phyloP scores from a whole-genome alignment of 2,797 vertebrate species.

The Emydoidea blandingii region DNA sequence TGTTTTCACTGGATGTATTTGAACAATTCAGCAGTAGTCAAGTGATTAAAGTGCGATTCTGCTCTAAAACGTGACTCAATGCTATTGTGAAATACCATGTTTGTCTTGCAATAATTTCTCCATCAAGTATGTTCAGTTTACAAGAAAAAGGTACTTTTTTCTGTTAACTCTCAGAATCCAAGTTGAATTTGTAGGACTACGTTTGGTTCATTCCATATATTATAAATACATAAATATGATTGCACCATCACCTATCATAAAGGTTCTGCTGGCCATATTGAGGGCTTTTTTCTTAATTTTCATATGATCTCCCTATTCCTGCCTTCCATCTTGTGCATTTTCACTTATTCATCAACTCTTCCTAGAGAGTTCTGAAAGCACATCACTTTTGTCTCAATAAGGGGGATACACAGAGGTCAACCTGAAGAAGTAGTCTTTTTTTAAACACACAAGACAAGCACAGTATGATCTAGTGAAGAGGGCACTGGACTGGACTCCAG shows the following conservation, averaged over 20 bases:
- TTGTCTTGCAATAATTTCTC: not conserved
- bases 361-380: fast-evolving
- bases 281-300: not conserved
- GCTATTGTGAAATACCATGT: not conserved
- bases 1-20: not conserved
- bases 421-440: not conserved
- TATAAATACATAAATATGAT: not conserved
- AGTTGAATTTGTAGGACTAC: not conserved
- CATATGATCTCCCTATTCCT: not conserved
- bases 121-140: not conserved
- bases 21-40: not conserved
- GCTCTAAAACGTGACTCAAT: not conserved
- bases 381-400: not conserved
- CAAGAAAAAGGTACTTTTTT: not conserved
- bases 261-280: not conserved
- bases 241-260: not conserved
- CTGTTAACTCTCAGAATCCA: not conserved
- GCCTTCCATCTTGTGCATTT: not conserved
- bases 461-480: fast-evolving
- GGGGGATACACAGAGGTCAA: not conserved
- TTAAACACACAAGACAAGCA: not conserved
- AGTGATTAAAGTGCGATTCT: not conserved
- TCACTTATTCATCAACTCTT: not conserved
- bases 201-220: not conserved
- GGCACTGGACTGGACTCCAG: fast-evolving